phyloP scores from a whole-genome alignment of 2,797 vertebrate species.

The Ctenochaetus hawaiiensis region DNA sequence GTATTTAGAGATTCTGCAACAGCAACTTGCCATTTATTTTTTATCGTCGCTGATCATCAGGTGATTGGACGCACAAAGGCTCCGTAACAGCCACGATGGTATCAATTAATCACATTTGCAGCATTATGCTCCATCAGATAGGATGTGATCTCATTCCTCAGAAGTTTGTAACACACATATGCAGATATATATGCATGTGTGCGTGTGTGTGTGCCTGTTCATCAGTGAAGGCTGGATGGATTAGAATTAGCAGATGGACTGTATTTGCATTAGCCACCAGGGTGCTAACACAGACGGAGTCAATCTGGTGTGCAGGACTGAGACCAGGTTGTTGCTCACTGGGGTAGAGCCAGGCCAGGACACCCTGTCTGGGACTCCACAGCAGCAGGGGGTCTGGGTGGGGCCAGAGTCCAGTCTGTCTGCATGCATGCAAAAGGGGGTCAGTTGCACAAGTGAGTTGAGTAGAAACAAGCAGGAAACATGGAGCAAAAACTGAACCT shows the following conservation, averaged over 20 bases:
- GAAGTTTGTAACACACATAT: conserved; percentile 33
- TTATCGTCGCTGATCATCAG: conserved; percentile 73
- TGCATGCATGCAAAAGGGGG: conserved; percentile 30
- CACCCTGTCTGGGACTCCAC: conserved; percentile 73
- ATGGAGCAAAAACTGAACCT: conserved; percentile 20
- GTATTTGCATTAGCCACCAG: conserved; percentile 77
- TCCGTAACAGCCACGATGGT: conserved; percentile 70
- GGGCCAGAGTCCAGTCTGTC: conserved; percentile 58
- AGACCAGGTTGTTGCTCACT: conserved; percentile 76
- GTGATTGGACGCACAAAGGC: conserved; percentile 67
- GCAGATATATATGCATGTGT: background rate
- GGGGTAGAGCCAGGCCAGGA: conserved; percentile 77
- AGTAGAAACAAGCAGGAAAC: conserved; percentile 31
- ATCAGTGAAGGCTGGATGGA: conserved; percentile 60
- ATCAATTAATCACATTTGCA: conserved; percentile 78
- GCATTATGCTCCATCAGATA: conserved; percentile 55
- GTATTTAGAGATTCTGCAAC: conserved; percentile 61
- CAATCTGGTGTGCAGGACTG: conserved; percentile 74
- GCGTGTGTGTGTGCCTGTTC: conserved; percentile 43
- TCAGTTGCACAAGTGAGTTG: conserved; percentile 36
- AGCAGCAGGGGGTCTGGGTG: conserved; percentile 62
- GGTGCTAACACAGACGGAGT: conserved; percentile 76
- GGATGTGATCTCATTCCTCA: conserved; percentile 42
- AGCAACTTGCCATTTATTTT: conserved; percentile 65
- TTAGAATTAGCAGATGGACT: conserved; percentile 83